Evolutionary conservation across 2,888 invertebrate species (phyloP).

Genomic region (Altica lythri): DNA sequence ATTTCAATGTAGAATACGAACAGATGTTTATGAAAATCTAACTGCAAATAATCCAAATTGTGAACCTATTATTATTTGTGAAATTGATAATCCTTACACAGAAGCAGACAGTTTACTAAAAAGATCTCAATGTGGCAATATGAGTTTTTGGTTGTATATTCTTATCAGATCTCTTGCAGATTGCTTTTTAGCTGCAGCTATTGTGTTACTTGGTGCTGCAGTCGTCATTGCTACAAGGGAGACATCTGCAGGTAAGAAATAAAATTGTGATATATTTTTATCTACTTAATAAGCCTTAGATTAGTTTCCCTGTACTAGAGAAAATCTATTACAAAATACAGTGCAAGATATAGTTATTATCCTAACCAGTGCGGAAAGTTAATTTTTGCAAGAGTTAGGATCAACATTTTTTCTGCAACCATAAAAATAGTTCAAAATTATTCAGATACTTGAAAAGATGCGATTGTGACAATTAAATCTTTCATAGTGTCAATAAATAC

Average conservation of each 20-base stretch:
- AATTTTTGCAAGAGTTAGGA: no score
- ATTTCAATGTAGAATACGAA: slow-evolving; percentile 68
- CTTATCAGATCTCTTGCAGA: slow-evolving; percentile 73
- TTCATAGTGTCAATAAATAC: no score
- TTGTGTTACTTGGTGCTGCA: slow-evolving; percentile 73
- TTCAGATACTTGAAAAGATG: no score
- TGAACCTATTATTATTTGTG: slow-evolving; percentile 71
- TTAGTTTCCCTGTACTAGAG: no score
- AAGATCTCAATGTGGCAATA: slow-evolving; percentile 71
- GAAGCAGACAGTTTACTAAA: slow-evolving; percentile 68
- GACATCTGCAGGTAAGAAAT: slow-evolving; percentile 67
- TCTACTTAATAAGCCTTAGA: no score
- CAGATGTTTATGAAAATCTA: slow-evolving; percentile 51
- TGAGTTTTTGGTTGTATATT: slow-evolving; percentile 74
- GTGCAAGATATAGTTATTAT: no score
- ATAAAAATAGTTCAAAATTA: no score
- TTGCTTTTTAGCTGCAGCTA: slow-evolving; percentile 74
- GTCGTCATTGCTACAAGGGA: slow-evolving; percentile 83
- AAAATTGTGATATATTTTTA: no score
- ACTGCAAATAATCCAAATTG: slow-evolving; percentile 57
- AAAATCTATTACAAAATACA: no score
- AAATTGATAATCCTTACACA: slow-evolving; percentile 72
- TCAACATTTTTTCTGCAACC: no score
- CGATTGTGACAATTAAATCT: no score
- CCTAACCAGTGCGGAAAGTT: no score